Conservation (phyloP, 2,797 vertebrate species). For the Pseudocheirus occidentalis region DNA sequence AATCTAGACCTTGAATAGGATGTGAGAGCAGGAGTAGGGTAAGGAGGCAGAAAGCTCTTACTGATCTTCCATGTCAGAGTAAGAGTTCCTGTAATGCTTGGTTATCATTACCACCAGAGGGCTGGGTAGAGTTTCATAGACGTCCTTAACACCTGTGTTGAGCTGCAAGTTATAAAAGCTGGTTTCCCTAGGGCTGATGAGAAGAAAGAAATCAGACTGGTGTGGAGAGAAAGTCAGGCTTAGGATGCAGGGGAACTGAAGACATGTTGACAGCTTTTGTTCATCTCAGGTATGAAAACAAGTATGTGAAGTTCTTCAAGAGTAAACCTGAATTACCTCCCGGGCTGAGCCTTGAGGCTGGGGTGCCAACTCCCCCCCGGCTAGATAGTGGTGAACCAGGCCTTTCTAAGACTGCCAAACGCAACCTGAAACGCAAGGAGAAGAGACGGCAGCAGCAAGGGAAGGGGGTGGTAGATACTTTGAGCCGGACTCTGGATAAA, state of each 20-base stretch:
- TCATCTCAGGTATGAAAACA: slow-evolving; percentile 92
- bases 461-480: slow-evolving; percentile 80
- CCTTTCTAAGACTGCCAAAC: slow-evolving; percentile 93
- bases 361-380: slow-evolving; percentile 72
- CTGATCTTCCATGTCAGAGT: background rate
- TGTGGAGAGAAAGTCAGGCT: background rate
- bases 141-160: background rate
- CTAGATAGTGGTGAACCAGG: slow-evolving; percentile 80
- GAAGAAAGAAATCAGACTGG: background rate
- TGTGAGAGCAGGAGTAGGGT: slow-evolving; percentile 17
- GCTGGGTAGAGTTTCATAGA: background rate
- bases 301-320: slow-evolving; percentile 98
- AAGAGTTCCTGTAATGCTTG: background rate
- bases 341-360: slow-evolving; percentile 87
- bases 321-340: slow-evolving; percentile 95
- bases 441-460: slow-evolving; percentile 91
- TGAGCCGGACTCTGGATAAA: slow-evolving; percentile 86
- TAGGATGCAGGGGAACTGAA: slow-evolving; percentile 7
- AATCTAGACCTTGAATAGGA: background rate
- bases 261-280: slow-evolving; percentile 60
- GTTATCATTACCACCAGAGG: background rate
- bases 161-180: background rate
- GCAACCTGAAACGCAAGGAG: slow-evolving; percentile 96
- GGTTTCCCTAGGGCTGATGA: background rate
- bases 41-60: background rate